Percentiles rank a stretch among this genome's conserved stretches.
Conservation (phyloP, 64 coral and sea anemone genomes). For the Stichodactyla helianthus region DNA sequence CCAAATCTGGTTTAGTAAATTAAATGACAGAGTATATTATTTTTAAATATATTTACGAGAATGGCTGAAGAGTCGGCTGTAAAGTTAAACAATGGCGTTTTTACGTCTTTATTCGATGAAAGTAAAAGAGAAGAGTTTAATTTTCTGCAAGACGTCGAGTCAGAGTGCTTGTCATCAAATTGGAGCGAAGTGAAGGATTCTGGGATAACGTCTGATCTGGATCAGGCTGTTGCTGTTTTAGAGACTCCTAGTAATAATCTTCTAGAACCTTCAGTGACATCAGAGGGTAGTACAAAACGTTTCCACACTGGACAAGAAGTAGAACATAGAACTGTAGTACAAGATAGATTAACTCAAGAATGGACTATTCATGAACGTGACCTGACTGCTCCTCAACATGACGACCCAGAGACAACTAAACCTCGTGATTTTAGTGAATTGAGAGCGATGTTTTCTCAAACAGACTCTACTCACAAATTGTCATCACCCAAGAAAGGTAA, state of each 20-base stretch:
- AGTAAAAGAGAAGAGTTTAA: neutral
- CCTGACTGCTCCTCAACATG: neutral
- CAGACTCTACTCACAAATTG: neutral
- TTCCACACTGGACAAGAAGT: neutral
- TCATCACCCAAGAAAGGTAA: neutral
- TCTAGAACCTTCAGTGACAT: slow-evolving; percentile 4
- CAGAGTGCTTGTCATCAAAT: neutral
- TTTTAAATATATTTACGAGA: neutral
- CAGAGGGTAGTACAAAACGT: neutral
- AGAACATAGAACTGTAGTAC: neutral
- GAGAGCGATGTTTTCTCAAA: slow-evolving; percentile 11
- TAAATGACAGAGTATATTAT: neutral
- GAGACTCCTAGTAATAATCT: neutral
- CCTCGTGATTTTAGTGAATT: neutral
- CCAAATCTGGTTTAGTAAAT: neutral
- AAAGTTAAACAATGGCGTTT: neutral
- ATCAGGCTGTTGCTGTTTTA: neutral
- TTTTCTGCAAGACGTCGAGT: neutral
- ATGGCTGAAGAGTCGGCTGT: neutral
- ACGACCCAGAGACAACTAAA: neutral
- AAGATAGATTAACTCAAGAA: neutral
- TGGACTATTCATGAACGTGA: neutral
- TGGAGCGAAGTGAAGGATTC: neutral
- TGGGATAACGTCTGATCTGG: neutral
- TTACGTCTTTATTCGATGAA: neutral